These are phyloP conservation scores for Muscicapa adusta DNA, from an alignment of 2,113 vertebrate species.

Conservation along the genomic window DNA sequence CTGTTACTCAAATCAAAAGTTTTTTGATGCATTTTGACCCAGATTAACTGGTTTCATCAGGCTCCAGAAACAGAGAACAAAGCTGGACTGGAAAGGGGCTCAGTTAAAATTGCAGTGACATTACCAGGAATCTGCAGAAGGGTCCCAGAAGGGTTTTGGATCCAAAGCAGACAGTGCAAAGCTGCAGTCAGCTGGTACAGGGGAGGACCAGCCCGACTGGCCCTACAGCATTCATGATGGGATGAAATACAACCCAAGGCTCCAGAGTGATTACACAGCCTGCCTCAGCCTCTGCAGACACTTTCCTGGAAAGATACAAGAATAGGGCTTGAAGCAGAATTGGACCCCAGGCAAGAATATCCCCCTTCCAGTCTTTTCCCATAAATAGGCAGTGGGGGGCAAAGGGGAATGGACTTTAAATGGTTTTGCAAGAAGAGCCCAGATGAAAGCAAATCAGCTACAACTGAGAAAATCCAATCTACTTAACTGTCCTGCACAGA, in stretches of 20 bases:
- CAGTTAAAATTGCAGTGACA: rapidly evolving
- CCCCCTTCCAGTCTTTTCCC: neutral
- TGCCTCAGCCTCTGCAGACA: neutral
- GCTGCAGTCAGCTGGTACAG: neutral
- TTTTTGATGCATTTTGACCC: neutral
- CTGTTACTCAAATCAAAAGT: neutral
- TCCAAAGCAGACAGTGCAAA: neutral
- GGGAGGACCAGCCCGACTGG: neutral
- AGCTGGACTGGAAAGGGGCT: neutral
- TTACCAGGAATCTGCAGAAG: neutral
- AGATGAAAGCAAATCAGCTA: slow-evolving; percentile 50
- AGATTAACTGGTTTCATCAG: neutral
- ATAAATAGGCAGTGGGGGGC: neutral
- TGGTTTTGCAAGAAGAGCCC: neutral
- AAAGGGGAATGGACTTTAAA: slow-evolving; percentile 27
- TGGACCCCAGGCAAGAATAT: neutral
- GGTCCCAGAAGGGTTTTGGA: neutral
- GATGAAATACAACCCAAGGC: neutral
- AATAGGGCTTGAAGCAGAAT: neutral
- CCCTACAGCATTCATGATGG: neutral
- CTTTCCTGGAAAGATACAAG: neutral
- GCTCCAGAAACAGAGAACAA: neutral
- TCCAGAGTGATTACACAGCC: neutral
- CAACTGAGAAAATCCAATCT: slow-evolving; percentile 54
- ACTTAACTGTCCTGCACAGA: slow-evolving; percentile 42